These are phyloP conservation scores for Pseudomyrmex pallidus DNA, from an alignment of 1,140 invertebrate species.

Conservation along the genomic window DNA sequence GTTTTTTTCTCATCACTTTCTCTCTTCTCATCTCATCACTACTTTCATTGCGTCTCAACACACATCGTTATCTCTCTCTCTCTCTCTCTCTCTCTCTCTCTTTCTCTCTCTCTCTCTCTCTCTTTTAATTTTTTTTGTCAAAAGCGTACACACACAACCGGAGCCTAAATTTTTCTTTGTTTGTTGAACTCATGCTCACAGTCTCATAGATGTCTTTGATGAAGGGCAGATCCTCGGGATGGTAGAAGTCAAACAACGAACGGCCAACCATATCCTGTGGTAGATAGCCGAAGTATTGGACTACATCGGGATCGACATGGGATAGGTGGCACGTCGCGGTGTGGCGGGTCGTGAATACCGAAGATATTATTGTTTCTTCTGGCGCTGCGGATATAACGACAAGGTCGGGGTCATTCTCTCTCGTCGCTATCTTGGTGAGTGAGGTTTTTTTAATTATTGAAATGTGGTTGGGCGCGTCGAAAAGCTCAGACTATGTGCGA, in stretches of 20 bases:
- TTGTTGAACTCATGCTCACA: conserved; percentile 85
- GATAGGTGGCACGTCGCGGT: conserved; percentile 90
- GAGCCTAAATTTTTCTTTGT: conserved; percentile 62
- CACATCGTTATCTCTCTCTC: background rate
- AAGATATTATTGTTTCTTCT: conserved; percentile 87
- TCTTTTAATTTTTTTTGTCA: conserved; percentile 44
- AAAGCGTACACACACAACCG: conserved; percentile 67
- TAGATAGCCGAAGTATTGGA: conserved; percentile 93
- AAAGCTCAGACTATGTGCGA: background rate
- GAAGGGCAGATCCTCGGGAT: conserved; percentile 92
- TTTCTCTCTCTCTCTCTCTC: background rate
- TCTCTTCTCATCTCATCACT: too few species aligned
- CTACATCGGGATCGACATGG: conserved; percentile 91
- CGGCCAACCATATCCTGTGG: conserved; percentile 94
- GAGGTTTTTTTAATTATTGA: conserved; percentile 41
- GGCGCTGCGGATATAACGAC: conserved; percentile 85
- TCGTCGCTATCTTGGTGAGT: conserved; percentile 19
- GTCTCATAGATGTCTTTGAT: conserved; percentile 94
- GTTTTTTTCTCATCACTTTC: background rate
- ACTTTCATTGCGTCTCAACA: too few species aligned
- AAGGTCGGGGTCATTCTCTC: conserved; percentile 63
- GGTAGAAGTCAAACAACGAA: conserved; percentile 94
- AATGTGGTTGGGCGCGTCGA: conserved; percentile 12
- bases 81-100: conserved; percentile 7
- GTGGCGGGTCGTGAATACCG: conserved; percentile 91